Evolutionary conservation across 2,888 invertebrate genomes (phyloP), one percentile per base, ranked within the genome.

Genomic region (Osmoderma eremita): DNA sequence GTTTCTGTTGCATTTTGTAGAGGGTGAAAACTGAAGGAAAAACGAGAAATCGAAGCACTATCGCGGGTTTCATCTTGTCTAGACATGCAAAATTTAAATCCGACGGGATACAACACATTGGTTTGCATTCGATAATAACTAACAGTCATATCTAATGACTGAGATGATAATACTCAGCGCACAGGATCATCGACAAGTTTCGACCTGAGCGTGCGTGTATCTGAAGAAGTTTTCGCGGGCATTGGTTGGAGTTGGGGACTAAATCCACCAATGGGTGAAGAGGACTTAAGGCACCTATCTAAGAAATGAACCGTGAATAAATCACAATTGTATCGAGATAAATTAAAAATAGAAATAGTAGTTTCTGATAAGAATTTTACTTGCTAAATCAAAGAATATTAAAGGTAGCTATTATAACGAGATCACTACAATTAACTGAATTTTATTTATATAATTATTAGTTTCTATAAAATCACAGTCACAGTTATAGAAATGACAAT

Each of bases 1-100:
- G 36, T 56, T 54, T 65, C 50, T 49, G 38, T 12, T 58, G 65
- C 65, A 65, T 65, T 49, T 49, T 42, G 4, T 17, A 30, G 41
- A 45, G 42, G 8, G 24, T 30, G 17, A 51, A 45, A 41, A 64
- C 64, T 64, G 42, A 64, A 20, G 20, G 42, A 42, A 64, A 64
- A 41, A 8, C 45, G 36, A 51, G 18, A 41, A 22, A 53, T 30
- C 10, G 51, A 6, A 13, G 13, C 42, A 42, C 45, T 22, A n/a
- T 41, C 13, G 8, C 15, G 6, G 24, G 24, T n/a, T 41, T 53
- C 64, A 64, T 51, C 64, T 45, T 51, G 64, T 64, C 17, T 18
- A 17, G 42, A 64, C 64, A 53, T 53, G 64, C 30, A 51, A 12
- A 53, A 1, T 17, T 18, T 12, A 41, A n/a, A 20, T 42, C 20